Conservation (phyloP, 2,888 invertebrate species). For the Arge pagana region DNA sequence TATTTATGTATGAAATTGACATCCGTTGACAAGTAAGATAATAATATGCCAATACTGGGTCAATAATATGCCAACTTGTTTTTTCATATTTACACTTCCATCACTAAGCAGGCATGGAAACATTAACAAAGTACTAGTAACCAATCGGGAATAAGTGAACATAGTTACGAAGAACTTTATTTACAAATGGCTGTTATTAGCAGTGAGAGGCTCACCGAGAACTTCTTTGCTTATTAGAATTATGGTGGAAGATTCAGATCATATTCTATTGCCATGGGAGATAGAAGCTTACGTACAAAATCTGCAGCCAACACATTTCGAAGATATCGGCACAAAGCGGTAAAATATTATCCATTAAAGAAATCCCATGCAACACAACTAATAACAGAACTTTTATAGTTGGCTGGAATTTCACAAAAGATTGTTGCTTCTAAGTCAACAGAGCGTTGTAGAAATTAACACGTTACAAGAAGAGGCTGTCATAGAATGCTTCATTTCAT, state of each 20-base stretch:
- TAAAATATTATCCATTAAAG: slow-evolving; percentile 40
- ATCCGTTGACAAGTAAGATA: no score
- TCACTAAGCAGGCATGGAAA: no score
- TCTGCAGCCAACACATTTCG: slow-evolving; percentile 69
- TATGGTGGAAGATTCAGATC: slow-evolving; percentile 36
- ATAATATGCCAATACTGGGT: no score
- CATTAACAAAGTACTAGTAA: no score
- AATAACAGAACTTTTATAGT: slow-evolving; percentile 55
- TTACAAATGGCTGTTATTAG: slow-evolving; percentile 18
- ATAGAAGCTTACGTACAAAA: slow-evolving; percentile 76
- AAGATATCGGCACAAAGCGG: slow-evolving; percentile 69
- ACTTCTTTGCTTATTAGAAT: neutral
- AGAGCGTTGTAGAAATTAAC: slow-evolving; percentile 82
- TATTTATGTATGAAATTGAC: no score
- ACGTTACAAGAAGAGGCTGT: slow-evolving; percentile 80
- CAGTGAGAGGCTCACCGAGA: neutral
- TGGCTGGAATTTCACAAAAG: slow-evolving; percentile 85
- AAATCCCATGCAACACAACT: slow-evolving; percentile 14
- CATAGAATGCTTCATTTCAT: slow-evolving; percentile 79
- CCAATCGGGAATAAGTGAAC: no score
- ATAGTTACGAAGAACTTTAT: no score
- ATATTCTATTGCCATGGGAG: slow-evolving; percentile 71
- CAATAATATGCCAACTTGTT: no score
- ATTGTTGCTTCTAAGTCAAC: slow-evolving; percentile 84
- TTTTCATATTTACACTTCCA: no score